A percentile compares a stretch with the other conserved stretches of the same genome.
These are phyloP conservation scores for Phaethornis superciliosus DNA, from an alignment of 2,113 vertebrate species.

Conservation along the genomic window DNA sequence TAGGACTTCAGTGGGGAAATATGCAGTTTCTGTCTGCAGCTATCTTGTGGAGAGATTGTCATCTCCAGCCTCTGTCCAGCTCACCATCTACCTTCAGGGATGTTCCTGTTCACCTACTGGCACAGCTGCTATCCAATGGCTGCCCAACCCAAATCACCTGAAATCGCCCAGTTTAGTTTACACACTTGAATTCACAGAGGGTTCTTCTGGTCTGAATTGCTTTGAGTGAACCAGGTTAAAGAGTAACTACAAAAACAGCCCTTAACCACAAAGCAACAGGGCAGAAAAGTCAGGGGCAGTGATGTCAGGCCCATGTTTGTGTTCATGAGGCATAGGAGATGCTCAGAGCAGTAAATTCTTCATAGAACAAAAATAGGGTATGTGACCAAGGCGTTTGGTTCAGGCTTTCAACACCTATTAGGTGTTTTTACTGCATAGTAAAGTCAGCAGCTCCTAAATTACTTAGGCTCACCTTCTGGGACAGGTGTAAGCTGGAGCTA, in stretches of 20 bases:
- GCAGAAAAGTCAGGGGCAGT: fast-evolving
- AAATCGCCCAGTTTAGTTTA: neutral
- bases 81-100: neutral
- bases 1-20: neutral
- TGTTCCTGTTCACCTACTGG: neutral
- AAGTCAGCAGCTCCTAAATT: neutral
- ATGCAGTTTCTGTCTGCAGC: neutral
- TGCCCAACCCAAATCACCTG: neutral
- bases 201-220: neutral
- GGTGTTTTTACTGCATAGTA: neutral
- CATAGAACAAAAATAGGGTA: neutral
- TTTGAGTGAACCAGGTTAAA: neutral
- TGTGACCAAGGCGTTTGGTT: neutral
- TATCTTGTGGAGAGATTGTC: neutral
- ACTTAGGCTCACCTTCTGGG: neutral
- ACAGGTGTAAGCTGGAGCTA: neutral
- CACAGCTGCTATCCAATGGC: neutral
- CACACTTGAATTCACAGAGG: neutral
- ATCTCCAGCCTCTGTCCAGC: neutral
- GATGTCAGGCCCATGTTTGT: fast-evolving
- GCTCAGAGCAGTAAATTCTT: neutral
- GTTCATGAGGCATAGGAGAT: neutral
- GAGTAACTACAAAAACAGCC: neutral
- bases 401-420: neutral
- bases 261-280: neutral